These are phyloP conservation scores for Salvelinus namaycush DNA, from an alignment of 2,113 vertebrate genomes.

Conservation along the genomic window DNA sequence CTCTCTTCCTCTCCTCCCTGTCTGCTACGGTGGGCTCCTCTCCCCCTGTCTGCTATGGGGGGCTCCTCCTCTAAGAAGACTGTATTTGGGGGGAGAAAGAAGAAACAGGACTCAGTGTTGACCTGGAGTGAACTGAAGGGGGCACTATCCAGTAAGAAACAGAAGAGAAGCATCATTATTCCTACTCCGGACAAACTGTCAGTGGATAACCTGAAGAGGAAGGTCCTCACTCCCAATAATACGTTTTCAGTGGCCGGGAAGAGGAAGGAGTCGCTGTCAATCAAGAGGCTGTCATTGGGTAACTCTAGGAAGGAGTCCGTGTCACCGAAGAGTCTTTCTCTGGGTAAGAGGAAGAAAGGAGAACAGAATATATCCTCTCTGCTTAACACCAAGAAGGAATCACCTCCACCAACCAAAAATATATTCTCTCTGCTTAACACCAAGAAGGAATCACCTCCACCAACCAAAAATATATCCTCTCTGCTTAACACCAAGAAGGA, in stretches of 20 bases:
- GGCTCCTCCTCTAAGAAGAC: conserved; percentile 35
- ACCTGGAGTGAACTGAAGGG: conserved; percentile 41
- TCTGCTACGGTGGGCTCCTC: too few relatives aligned
- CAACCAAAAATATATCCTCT: background rate
- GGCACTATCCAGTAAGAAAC: conserved; percentile 45
- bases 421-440: background rate
- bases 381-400: background rate
- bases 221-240: conserved; percentile 13
- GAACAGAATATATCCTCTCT: conserved; percentile 22
- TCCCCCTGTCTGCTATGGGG: conserved; percentile 44
- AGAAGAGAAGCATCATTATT: conserved; percentile 7
- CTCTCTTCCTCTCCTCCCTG: too few relatives aligned
- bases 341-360: conserved; percentile 24
- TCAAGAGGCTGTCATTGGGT: conserved; percentile 35
- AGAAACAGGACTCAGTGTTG: conserved; percentile 23
- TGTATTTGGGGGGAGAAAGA: conserved; percentile 26
- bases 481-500: background rate
- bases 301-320: conserved; percentile 30
- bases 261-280: conserved; percentile 27
- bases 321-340: background rate
- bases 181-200: too few relatives aligned
- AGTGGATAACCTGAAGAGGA: too few relatives aligned
- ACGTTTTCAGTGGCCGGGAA: conserved; percentile 28
- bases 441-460: background rate
- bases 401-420: too few relatives aligned